Base-by-base conservation (phyloP, 1,140 invertebrate genomes). In the Anastrepha obliqua region DNA sequence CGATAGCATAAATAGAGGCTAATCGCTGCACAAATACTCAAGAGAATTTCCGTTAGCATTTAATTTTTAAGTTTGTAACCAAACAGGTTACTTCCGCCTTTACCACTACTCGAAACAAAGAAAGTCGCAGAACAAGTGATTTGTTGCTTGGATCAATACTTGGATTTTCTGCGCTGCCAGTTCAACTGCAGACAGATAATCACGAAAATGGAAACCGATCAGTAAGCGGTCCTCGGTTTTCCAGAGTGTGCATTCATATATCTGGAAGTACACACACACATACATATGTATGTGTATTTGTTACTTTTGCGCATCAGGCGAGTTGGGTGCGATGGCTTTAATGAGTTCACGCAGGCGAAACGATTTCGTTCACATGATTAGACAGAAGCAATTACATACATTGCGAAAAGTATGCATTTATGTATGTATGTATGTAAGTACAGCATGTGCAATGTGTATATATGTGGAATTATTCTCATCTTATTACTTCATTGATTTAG, bases 1-100 rank as follows among this genome's bases (percentile, higher is more conserved):
- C 89, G 89, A 87, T 92, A 93, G 0, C 86, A 89, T 11, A 89
- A 88, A 85, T 89, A 91, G 9, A 93, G 7, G 17, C 89, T 89
- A 59, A 88, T 70, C 4, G 89, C 74, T 7, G 88, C 58, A 87
- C 88, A 89, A 39, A 90, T 78, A 13, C 29, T 11, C 17, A 91
- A 74, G 60, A 93, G 85, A 55, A 92, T 42, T 67, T 58, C 86
- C 9, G 91, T 93, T 67, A 92, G 67, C 87, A 88, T 88, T 85
- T 87, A 39, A 9, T 74, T 60, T 17, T 62, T 86, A 8, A 59
- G 60, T 29, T 60, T 42, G 60, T 15, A 42, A 42, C n/a, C n/a
- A n/a, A 29, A 29, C 29, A 0, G 29, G 29, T 29, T 29, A 29
- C 29, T 29, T 29, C 29, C 29, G 29, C 29, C 15, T 86, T 13